phyloP scores from a whole-genome alignment of 2,888 invertebrate species.

The Metacarcinus magister region DNA sequence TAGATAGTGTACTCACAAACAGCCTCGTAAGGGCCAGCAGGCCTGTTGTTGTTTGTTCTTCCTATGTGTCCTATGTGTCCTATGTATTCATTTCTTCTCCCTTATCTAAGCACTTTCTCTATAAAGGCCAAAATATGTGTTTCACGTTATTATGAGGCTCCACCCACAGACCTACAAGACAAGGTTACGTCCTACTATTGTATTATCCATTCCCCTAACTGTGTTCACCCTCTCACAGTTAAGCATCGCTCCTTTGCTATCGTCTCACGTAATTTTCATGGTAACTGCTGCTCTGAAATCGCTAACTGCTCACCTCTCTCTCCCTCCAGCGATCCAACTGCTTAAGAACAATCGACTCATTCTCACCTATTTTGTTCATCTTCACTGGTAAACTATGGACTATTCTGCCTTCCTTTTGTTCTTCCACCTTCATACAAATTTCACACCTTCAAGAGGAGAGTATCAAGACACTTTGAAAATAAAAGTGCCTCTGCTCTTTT shows the following conservation, averaged over 20 bases:
- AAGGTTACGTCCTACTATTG: no score
- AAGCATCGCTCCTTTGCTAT: background rate
- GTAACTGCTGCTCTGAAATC: background rate
- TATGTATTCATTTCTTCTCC: no score
- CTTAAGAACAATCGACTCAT: background rate
- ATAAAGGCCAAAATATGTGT: no score
- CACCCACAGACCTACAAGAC: no score
- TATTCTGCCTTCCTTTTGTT: background rate
- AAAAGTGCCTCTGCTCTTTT: background rate
- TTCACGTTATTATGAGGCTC: no score
- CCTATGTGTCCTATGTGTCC: no score
- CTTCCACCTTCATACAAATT: background rate
- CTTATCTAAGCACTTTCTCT: no score
- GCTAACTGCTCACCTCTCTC: background rate
- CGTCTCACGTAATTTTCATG: background rate
- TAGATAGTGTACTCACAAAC: no score
- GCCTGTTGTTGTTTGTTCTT: no score
- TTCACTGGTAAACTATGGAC: background rate
- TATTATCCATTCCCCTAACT: background rate
- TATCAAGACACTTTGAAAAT: background rate
- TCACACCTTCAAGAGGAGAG: background rate
- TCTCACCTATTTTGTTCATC: background rate
- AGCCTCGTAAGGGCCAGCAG: no score
- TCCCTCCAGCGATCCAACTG: background rate
- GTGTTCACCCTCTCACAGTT: background rate